Evolutionary conservation across 2,113 vertebrate species (phyloP).

Genomic region (Desmodus rotundus): DNA sequence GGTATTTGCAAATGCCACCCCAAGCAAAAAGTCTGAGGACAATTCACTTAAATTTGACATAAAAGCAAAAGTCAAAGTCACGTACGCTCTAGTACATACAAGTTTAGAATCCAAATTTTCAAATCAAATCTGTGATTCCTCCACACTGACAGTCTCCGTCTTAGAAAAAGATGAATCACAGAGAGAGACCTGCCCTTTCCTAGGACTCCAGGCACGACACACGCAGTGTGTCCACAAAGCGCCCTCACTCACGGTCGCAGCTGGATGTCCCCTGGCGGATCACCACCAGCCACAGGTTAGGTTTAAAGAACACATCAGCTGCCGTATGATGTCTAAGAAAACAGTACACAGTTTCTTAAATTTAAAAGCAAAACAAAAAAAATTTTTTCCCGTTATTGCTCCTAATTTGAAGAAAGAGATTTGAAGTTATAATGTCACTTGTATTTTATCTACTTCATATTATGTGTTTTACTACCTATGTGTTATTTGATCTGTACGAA

Average conservation of each 20-base stretch:
- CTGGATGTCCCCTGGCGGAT: background rate
- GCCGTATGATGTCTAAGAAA: constrained; percentile 6
- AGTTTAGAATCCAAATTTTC: background rate
- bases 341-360: background rate
- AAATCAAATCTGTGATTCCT: background rate
- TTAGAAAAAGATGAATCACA: background rate
- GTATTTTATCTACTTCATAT: background rate
- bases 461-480: background rate
- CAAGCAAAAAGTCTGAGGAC: background rate
- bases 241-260: background rate
- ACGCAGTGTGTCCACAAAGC: fast-evolving
- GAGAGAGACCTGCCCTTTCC: background rate
- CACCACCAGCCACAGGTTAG: background rate
- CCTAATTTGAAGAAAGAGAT: background rate
- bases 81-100: background rate
- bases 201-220: background rate
- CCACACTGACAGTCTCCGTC: background rate
- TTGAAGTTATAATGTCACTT: background rate
- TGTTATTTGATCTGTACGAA: background rate
- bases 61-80: constrained; percentile 7
- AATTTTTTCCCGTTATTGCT: background rate
- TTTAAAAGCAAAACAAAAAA: background rate
- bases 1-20: background rate
- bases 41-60: background rate
- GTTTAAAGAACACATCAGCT: background rate